A percentile compares a stretch with the other conserved stretches of the same genome.
These are phyloP conservation scores for Limnothrissa miodon DNA, from an alignment of 2,113 vertebrate genomes.

Conservation along the genomic window DNA sequence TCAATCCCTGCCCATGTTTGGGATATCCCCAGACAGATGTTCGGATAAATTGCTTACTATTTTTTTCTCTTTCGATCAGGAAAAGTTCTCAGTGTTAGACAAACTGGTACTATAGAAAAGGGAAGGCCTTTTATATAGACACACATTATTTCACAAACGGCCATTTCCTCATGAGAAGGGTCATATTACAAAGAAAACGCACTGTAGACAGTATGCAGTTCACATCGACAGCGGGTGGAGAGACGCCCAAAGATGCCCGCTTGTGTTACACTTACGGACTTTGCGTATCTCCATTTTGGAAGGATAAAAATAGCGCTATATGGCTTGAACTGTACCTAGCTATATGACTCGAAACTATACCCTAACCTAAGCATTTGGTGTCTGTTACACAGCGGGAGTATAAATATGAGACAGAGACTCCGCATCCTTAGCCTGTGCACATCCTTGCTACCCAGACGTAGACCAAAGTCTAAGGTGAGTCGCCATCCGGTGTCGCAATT, in stretches of 20 bases:
- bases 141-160: not conserved
- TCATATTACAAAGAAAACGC: conserved; percentile 33
- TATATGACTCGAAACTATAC: conserved; percentile 53
- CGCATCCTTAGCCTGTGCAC: conserved; percentile 28
- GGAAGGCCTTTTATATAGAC: not conserved
- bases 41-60: conserved; percentile 14
- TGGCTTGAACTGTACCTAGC: conserved; percentile 57
- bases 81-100: not conserved
- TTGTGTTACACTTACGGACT: conserved; percentile 46
- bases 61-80: not conserved
- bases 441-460: conserved; percentile 41
- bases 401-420: conserved; percentile 40
- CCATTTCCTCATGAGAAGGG: not conserved
- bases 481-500: not conserved
- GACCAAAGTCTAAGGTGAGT: conserved; percentile 51
- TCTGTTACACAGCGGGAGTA: conserved; percentile 50
- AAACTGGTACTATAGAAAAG: not conserved
- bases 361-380: conserved; percentile 52
- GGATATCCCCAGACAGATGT: not conserved
- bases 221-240: not conserved
- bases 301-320: conserved; percentile 59
- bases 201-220: conserved; percentile 31
- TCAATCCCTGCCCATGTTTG: conserved; percentile 9
- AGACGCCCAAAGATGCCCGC: conserved; percentile 29
- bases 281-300: conserved; percentile 42